Evolutionary conservation across 2,888 invertebrate genomes (phyloP), one percentile per base, ranked within the genome.

Genomic region (Eretmocerus hayati): DNA sequence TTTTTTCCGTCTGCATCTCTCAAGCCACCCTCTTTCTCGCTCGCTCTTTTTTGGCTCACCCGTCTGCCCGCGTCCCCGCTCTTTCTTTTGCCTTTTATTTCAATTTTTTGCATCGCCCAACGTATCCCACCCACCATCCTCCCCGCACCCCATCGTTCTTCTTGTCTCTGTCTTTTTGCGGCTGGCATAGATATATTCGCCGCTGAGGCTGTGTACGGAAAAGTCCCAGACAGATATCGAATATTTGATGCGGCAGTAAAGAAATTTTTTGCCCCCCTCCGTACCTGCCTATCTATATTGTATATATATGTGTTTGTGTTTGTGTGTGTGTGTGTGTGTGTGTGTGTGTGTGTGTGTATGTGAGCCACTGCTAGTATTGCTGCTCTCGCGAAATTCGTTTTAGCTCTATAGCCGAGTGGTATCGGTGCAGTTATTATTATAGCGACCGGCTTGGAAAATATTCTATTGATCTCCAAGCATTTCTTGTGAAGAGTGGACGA

Each of bases 221-320:
- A 51, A 51, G 48, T 48, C 51, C 48, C 42, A 51, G 48, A 51
- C 48, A 44, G 51, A 48, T 51, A 48, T 51, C 51, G 51, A 51
- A 51, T 51, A 51, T 51, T 51, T 44, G 47, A 51, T 51, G 48
- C 13, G 33, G 33, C n/a, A 45, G 45, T 46, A 40, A 46, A 50
- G 51, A 51, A 43, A 51, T 51, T 51, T 51, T 48, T 51, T 51
- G 36, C 42, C 16, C 19, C 18, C 18, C 13, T 16, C 47, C 16
- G 19, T n/a, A n/a, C 5, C 18, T 32, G 26, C 11, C 48, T 13
- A n/a, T n/a, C n/a, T n/a, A n/a, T n/a, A n/a, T n/a, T n/a, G n/a
- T n/a, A n/a, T n/a, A n/a, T n/a, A n/a, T n/a, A n/a, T n/a, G n/a
- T n/a, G n/a, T n/a, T n/a, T n/a, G n/a, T n/a, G n/a, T n/a, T n/a